Conservation (phyloP, 1,140 invertebrate species). For the Rhopalosiphum maidis region DNA sequence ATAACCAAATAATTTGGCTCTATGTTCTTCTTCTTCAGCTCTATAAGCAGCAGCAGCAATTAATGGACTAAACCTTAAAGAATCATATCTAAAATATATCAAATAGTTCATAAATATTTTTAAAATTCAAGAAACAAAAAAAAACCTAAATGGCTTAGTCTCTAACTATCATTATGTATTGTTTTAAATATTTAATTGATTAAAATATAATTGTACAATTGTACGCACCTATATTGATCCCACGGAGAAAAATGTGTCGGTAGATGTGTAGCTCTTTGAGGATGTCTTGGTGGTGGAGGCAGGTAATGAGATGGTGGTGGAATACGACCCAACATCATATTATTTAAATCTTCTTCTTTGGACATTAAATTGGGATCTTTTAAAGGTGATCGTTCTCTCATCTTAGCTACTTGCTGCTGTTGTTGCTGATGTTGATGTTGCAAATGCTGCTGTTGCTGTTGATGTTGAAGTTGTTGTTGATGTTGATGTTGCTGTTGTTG, state of each 20-base stretch:
- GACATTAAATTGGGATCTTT: constrained; percentile 56
- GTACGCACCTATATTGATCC: constrained; percentile 59
- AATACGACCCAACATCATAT: constrained; percentile 56
- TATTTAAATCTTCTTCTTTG: constrained; percentile 60
- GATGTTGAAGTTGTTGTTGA: constrained; percentile 58
- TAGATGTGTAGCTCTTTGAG: constrained; percentile 57
- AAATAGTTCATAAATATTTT: background rate
- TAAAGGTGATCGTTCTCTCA: constrained; percentile 58
- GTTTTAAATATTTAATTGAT: background rate
- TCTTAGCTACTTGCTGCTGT: constrained; percentile 60
- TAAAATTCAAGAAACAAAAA: background rate
- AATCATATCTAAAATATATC: constrained; percentile 60
- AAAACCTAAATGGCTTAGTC: no score
- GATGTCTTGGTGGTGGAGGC: constrained; percentile 59
- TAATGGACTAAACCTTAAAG: constrained; percentile 60
- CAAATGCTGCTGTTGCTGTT: constrained; percentile 64
- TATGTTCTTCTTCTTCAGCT: constrained; percentile 72
- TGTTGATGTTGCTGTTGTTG: constrained; percentile 60
- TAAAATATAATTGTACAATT: background rate
- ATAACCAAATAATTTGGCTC: constrained; percentile 74
- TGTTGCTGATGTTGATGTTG: constrained; percentile 61
- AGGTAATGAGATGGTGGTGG: constrained; percentile 50
- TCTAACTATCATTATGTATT: background rate
- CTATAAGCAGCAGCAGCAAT: constrained; percentile 60
- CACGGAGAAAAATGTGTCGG: constrained; percentile 60